Conservation (phyloP, 2,797 vertebrate genomes). For the Sebastes kiyomatsui region DNA sequence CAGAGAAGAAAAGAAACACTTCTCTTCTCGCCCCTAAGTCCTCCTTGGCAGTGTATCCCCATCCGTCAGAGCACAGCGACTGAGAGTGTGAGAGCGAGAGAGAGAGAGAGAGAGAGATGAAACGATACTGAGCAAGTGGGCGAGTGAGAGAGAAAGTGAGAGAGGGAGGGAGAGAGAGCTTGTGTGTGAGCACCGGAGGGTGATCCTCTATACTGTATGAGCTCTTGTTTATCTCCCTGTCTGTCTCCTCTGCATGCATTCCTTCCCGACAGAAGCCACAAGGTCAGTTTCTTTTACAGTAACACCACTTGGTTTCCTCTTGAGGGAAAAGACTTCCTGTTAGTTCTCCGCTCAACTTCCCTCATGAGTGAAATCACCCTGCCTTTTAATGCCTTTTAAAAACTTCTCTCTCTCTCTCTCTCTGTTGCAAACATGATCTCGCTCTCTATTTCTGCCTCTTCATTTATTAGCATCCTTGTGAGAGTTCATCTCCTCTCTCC, state of each 20-base stretch:
- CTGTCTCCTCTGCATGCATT: conserved; percentile 61
- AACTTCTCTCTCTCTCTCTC: neutral
- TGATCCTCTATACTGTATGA: conserved; percentile 58
- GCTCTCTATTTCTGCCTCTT: neutral
- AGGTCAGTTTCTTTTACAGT: conserved; percentile 63
- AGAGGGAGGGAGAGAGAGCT: conserved; percentile 37
- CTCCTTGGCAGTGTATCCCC: conserved; percentile 74
- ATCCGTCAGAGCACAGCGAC: conserved; percentile 71
- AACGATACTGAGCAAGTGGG: conserved; percentile 63
- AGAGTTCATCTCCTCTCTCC: conserved; percentile 24
- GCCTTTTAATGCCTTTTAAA: conserved; percentile 6
- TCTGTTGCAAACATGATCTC: neutral
- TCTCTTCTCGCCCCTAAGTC: conserved; percentile 71
- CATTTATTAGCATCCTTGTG: conserved; percentile 16
- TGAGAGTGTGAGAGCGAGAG: conserved; percentile 51
- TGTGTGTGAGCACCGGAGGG: conserved; percentile 48
- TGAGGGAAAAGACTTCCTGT: conserved; percentile 66
- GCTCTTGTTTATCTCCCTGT: conserved; percentile 64
- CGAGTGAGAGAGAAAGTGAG: conserved; percentile 54
- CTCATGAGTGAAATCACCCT: conserved; percentile 32
- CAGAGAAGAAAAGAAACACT: conserved; percentile 65
- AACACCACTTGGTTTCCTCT: conserved; percentile 56
- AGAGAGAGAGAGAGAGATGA: conserved; percentile 43
- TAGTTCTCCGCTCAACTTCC: conserved; percentile 49
- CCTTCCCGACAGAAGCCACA: conserved; percentile 64